A percentile compares a stretch with the other conserved stretches of the same genome.
phyloP scores from a whole-genome alignment of 1,140 invertebrate species.

The Ceratosolen solmsi region DNA sequence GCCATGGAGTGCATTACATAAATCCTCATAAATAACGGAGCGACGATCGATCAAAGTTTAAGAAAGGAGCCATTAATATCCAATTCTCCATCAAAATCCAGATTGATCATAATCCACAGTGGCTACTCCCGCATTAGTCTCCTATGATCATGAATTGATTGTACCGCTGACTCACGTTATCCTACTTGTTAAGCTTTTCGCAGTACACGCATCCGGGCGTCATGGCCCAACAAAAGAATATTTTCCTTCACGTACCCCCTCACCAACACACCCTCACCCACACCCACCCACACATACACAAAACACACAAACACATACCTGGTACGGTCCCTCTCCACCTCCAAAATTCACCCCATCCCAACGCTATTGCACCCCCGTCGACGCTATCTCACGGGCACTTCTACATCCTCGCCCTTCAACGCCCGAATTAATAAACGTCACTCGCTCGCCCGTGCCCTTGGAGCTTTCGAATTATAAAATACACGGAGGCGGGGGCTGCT shows the following conservation, averaged over 20 bases:
- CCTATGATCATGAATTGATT: not conserved
- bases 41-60: not conserved
- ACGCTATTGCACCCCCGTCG: too few relatives aligned
- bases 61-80: not conserved
- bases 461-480: conserved; percentile 42
- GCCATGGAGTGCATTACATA: not conserved
- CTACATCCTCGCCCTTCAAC: conserved; percentile 27
- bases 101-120: not conserved
- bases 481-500: conserved; percentile 13
- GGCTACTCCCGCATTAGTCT: not conserved
- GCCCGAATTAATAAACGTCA: conserved; percentile 40
- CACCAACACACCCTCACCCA: too few relatives aligned
- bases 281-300: not conserved
- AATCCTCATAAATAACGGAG: not conserved
- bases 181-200: not conserved
- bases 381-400: not conserved
- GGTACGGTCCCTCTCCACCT: conserved; percentile 2
- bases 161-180: conserved; percentile 9
- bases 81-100: not conserved
- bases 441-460: not conserved
- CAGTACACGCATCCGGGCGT: not conserved
- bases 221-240: not conserved
- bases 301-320: too few relatives aligned
- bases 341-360: not conserved
- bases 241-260: not conserved